phyloP scores from a whole-genome alignment of 1,140 invertebrate species.

The Hypsibius dujardini region DNA sequence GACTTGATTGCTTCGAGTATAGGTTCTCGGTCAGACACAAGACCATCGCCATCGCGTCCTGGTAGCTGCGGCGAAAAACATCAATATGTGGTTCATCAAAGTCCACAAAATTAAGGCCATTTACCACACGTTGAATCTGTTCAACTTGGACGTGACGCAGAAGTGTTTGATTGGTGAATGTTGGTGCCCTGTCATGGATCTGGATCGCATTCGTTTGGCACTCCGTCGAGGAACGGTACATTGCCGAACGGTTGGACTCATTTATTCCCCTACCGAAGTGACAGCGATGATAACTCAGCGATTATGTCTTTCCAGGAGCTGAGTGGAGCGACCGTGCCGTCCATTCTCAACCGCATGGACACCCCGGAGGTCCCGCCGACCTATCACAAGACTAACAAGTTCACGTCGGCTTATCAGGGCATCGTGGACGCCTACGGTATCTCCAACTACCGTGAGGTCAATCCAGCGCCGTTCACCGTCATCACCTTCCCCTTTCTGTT shows the following conservation, averaged over 20 bases:
- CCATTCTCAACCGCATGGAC: constrained; percentile 79
- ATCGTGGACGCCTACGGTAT: constrained; percentile 40
- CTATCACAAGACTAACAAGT: constrained; percentile 39
- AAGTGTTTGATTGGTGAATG: constrained; percentile 96
- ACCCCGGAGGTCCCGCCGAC: constrained; percentile 53
- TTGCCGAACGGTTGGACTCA: not conserved
- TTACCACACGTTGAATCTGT: constrained; percentile 55
- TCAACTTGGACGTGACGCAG: constrained; percentile 53
- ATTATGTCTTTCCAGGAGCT: constrained; percentile 42
- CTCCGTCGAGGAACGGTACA: constrained; percentile 67
- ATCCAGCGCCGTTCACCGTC: constrained; percentile 60
- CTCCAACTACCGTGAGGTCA: constrained; percentile 38
- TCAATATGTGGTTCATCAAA: constrained; percentile 87
- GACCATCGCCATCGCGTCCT: constrained; percentile 85
- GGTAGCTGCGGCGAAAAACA: constrained; percentile 74
- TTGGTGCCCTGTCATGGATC: constrained; percentile 82
- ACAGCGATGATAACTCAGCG: too few species aligned
- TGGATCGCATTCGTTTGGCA: constrained; percentile 74
- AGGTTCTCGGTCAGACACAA: constrained; percentile 75
- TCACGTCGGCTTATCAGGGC: constrained; percentile 36
- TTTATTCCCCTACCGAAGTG: not conserved
- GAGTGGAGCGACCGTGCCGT: constrained; percentile 78
- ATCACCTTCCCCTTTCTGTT: constrained; percentile 87
- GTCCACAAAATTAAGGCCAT: constrained; percentile 65
- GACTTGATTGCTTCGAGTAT: constrained; percentile 21